A percentile compares a stretch with the other conserved stretches of the same genome.
Evolutionary conservation across 1,140 invertebrate species (phyloP).

Genomic region (Ctenoplectra terminalis): DNA sequence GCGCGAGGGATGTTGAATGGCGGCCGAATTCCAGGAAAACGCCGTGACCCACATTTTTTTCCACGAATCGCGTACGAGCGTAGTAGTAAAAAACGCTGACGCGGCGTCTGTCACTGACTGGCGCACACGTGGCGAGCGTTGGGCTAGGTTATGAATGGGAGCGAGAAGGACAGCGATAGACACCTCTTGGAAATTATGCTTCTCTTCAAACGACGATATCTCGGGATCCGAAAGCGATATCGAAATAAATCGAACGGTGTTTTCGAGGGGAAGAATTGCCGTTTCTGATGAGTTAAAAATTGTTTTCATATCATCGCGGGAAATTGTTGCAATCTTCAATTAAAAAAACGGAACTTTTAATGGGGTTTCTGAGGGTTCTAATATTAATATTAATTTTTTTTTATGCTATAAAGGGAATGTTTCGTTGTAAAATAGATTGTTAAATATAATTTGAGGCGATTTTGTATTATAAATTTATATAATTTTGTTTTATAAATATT

Average conservation of each 20-base stretch:
- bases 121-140: not conserved
- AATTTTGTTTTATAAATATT: no score
- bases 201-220: not conserved
- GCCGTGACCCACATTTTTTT: conserved; percentile 13
- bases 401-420: no score
- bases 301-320: fast-evolving
- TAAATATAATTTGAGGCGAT: no score
- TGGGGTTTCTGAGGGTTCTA: no score
- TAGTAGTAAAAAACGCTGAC: not conserved
- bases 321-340: not conserved
- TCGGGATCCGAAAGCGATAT: not conserved
- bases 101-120: conserved; percentile 21
- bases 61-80: not conserved
- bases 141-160: not conserved
- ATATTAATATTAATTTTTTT: no score
- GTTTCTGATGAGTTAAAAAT: not conserved
- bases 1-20: not conserved
- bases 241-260: not conserved
- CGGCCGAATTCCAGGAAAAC: not conserved
- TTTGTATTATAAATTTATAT: no score
- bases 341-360: not conserved
- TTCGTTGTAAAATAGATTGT: no score
- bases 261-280: not conserved
- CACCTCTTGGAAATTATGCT: not conserved
- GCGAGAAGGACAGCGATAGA: no score